phyloP scores from a whole-genome alignment of 2,888 invertebrate species.

The Tenthredo scrophulariae region DNA sequence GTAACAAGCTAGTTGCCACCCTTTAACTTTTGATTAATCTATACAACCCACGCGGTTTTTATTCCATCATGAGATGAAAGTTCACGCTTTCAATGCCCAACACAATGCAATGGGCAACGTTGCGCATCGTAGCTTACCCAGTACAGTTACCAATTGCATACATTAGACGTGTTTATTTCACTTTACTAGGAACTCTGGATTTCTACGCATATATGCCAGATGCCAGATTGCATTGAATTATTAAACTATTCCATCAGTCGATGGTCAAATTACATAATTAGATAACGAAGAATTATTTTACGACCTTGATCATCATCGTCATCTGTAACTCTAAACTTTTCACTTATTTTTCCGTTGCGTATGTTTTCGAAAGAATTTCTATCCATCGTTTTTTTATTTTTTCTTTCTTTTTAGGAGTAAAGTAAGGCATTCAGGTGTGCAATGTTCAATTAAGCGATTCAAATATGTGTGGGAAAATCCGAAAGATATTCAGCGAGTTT shows the following conservation, averaged over 20 bases:
- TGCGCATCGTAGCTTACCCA: slow-evolving; percentile 18
- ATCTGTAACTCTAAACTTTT: not conserved
- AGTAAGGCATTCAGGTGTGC: not conserved
- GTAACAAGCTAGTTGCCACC: not conserved
- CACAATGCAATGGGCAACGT: slow-evolving; percentile 44
- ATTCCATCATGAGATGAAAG: not conserved
- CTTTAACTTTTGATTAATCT: slow-evolving; percentile 14
- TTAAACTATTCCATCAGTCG: not conserved
- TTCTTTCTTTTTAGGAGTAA: not conserved
- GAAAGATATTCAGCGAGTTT: not conserved
- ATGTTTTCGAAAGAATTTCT: not conserved
- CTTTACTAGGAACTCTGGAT: not conserved
- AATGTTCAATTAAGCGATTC: not conserved
- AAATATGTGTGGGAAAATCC: not conserved
- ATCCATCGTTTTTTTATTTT: not conserved
- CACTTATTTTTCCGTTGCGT: too few species aligned
- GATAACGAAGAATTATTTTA: not conserved
- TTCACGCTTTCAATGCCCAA: slow-evolving; percentile 43
- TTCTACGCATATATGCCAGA: not conserved
- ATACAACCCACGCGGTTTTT: not conserved
- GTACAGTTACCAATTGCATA: slow-evolving; percentile 39
- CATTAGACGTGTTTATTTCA: slow-evolving; percentile 10
- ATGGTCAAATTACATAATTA: not conserved
- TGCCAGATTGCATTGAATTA: not conserved
- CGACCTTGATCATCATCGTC: not conserved